Conservation (phyloP, 1,140 invertebrate species). For the Drosophila pseudoananassae region DNA sequence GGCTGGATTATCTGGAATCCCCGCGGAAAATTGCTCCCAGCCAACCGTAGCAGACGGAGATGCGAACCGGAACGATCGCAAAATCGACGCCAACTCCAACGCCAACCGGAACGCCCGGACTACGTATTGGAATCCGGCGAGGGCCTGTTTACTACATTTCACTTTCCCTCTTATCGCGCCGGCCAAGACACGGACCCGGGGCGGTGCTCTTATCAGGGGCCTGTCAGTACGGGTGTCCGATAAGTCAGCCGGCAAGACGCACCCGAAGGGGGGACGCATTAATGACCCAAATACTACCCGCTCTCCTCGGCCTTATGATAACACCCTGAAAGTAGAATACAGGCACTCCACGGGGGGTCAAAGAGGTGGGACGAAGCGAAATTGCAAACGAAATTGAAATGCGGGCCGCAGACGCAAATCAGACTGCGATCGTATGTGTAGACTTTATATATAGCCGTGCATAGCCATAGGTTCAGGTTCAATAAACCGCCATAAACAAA, state of each 20-base stretch:
- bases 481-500: conserved; percentile 59
- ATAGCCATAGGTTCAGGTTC: conserved; percentile 66
- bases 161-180: conserved; percentile 45
- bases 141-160: conserved; percentile 28
- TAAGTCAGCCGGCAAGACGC: conserved; percentile 5
- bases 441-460: conserved; percentile 7
- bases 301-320: neutral
- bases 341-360: neutral
- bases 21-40: neutral
- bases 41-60: conserved; percentile 7
- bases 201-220: conserved; percentile 36
- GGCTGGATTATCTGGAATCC: conserved; percentile 11
- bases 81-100: neutral
- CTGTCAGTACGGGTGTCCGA: conserved; percentile 31
- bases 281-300: conserved; percentile 48
- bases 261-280: conserved; percentile 8
- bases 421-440: conserved; percentile 4
- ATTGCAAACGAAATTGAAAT: too few relatives aligned
- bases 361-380: too few relatives aligned
- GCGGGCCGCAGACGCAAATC: conserved; percentile 28
- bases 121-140: neutral
- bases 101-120: neutral
- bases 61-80: conserved; percentile 8
- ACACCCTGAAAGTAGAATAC: neutral
- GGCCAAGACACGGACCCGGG: conserved; percentile 2